Base-by-base conservation (phyloP, 1,140 invertebrate genomes). In the Notospermus geniculatus region DNA sequence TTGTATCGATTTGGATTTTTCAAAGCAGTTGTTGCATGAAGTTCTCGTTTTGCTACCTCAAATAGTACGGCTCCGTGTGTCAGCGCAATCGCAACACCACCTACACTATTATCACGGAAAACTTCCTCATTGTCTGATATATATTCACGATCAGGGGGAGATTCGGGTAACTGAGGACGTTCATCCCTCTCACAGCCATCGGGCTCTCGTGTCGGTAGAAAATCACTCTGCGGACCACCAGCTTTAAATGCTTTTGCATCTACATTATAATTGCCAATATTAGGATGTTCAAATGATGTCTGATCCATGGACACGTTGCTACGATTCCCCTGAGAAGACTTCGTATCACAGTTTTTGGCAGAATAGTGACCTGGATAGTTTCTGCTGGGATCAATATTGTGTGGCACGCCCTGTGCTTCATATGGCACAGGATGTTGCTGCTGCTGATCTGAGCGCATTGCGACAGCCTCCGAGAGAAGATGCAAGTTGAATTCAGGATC, bases 41-140 rank as follows among this genome's bases (percentile, higher is more conserved):
- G 87, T 80, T 97, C 93, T 70, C 95, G 91, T 80, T 96, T 96
- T 15, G 93, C 94, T 77, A 92, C 94, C 80, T 95, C 93, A 76
- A 97, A 95, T 15, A 97, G 80, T 4, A 97, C 91, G 68, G 93
- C 93, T n/a, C 93, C 93, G 74, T 97, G 93, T 19, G 89, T 87
- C 17, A 97, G 80, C 0, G 93, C 93, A 36, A 97, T 93, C 2
- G 93, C 93, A 2, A 97, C 91, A 7, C 94, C 94, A 7, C 93
- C 94, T 84, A 96, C 91, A 72, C 91, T 87, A 13, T 88, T 84
- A 79, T 96, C 93, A 77, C 88, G 89, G 80, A 96, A 96, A 69
- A 89, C 91, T 70, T 94, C 73, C 36, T 77, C 71, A 62, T 82
- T 83, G 63, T 80, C 71, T 36, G 70, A 65, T 27, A 19, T 17